A percentile compares a stretch with the other conserved stretches of the same genome.
phyloP scores from a whole-genome alignment of 2,797 vertebrate species.

The Xiphophorus birchmanni region DNA sequence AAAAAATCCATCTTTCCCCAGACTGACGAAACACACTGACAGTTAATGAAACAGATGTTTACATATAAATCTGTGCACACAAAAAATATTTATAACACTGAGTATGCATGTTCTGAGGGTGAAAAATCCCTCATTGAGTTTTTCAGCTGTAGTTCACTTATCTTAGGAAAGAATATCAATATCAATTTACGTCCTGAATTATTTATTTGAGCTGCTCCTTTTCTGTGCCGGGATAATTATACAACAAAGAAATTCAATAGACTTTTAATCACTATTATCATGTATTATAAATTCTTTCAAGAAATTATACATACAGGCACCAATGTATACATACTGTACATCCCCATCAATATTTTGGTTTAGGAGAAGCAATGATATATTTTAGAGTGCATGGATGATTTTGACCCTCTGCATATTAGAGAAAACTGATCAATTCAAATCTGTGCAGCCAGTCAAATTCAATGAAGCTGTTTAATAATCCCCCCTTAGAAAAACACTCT shows the following conservation, averaged over 20 bases:
- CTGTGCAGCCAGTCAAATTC: not conserved
- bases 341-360: not conserved
- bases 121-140: not conserved
- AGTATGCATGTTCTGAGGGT: slow-evolving; percentile 8
- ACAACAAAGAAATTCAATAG: not conserved
- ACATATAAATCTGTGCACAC: slow-evolving; percentile 17
- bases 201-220: not conserved
- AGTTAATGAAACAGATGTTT: slow-evolving; percentile 17
- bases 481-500: not conserved
- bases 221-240: not conserved
- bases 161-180: not conserved
- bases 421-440: not conserved
- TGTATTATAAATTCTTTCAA: not conserved
- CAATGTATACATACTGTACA: not conserved
- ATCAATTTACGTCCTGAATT: not conserved
- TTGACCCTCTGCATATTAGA: not conserved
- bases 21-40: not conserved
- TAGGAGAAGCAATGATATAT: not conserved
- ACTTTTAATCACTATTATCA: not conserved
- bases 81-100: slow-evolving; percentile 4
- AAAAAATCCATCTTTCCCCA: slow-evolving; percentile 8
- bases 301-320: not conserved
- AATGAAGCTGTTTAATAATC: not conserved
- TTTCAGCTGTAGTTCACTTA: not conserved
- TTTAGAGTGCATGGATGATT: not conserved